phyloP scores from a whole-genome alignment of 35 echinoderm and acorn worm genomes.

The Heliocidaris erythrogramma region DNA sequence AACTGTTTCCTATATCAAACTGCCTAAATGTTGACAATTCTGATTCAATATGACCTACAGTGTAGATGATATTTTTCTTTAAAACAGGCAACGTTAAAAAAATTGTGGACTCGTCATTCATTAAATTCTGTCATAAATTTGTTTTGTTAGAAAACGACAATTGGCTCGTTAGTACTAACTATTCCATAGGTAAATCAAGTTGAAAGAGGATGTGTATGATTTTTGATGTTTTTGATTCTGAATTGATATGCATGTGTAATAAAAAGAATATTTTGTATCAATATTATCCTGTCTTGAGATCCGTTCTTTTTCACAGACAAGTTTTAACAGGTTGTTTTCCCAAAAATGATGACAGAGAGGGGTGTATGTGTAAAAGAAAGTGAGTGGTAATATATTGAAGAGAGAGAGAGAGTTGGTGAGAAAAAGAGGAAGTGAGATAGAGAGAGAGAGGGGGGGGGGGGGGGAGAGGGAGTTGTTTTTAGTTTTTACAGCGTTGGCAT shows the following conservation, averaged over 20 bases:
- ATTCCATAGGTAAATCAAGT: background rate
- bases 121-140: background rate
- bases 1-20: background rate
- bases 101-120: background rate
- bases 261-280: slow-evolving; percentile 40
- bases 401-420: too few relatives aligned
- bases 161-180: background rate
- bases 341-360: too few relatives aligned
- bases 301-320: background rate
- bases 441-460: background rate
- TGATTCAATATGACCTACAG: background rate
- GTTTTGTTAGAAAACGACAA: background rate
- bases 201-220: background rate
- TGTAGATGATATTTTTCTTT: background rate
- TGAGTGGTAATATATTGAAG: too few relatives aligned
- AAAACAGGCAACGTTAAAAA: background rate
- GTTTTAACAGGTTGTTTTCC: too few relatives aligned
- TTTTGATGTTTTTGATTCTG: slow-evolving; percentile 23
- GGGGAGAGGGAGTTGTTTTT: background rate
- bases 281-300: background rate
- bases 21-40: background rate
- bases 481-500: too few relatives aligned
- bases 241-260: slow-evolving; percentile 46
- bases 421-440: too few relatives aligned
- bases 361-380: too few relatives aligned